A percentile compares a stretch with the other conserved stretches of the same genome.
phyloP scores from a whole-genome alignment of 2,113 vertebrate species.

The Shinisaurus crocodilurus region DNA sequence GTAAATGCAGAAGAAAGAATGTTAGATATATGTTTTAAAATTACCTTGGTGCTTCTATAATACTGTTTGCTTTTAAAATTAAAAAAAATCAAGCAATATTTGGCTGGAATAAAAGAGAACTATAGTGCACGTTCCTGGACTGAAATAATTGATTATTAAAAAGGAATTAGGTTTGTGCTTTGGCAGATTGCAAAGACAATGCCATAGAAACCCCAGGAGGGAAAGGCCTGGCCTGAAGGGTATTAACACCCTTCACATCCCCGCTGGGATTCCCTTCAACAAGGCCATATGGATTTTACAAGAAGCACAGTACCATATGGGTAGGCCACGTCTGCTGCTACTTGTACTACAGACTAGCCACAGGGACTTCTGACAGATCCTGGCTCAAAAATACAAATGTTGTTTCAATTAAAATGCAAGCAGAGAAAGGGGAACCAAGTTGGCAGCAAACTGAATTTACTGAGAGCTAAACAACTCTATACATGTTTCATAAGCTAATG shows the following conservation, averaged over 20 bases:
- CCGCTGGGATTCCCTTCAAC: slow-evolving; percentile 89
- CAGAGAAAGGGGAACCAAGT: slow-evolving; percentile 81
- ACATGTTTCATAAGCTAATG: slow-evolving; percentile 60
- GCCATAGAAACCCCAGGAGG: slow-evolving; percentile 88
- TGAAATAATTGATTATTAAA: slow-evolving; percentile 96
- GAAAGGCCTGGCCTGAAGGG: slow-evolving; percentile 88
- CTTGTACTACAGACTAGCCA: slow-evolving; percentile 86
- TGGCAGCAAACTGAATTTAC: slow-evolving; percentile 80
- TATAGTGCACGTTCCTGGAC: slow-evolving; percentile 76
- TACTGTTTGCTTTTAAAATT: slow-evolving; percentile 24
- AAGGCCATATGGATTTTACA: slow-evolving; percentile 98
- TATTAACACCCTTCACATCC: slow-evolving; percentile 94
- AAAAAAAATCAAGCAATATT: slow-evolving; percentile 48
- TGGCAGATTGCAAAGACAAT: slow-evolving; percentile 97
- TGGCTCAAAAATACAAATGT: slow-evolving; percentile 86
- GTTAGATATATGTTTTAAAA: slow-evolving; percentile 52
- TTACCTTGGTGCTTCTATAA: slow-evolving; percentile 27
- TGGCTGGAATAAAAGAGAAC: slow-evolving; percentile 45
- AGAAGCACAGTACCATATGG: slow-evolving; percentile 93
- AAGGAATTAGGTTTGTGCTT: slow-evolving; percentile 86
- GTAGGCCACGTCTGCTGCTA: slow-evolving; percentile 89
- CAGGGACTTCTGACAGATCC: slow-evolving; percentile 86
- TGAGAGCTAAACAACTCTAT: slow-evolving; percentile 73
- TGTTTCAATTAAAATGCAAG: slow-evolving; percentile 88
- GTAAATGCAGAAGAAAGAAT: slow-evolving; percentile 67